Base-by-base conservation (phyloP, 2,797 vertebrate genomes). In the Sebastiscus albofasciatus region DNA sequence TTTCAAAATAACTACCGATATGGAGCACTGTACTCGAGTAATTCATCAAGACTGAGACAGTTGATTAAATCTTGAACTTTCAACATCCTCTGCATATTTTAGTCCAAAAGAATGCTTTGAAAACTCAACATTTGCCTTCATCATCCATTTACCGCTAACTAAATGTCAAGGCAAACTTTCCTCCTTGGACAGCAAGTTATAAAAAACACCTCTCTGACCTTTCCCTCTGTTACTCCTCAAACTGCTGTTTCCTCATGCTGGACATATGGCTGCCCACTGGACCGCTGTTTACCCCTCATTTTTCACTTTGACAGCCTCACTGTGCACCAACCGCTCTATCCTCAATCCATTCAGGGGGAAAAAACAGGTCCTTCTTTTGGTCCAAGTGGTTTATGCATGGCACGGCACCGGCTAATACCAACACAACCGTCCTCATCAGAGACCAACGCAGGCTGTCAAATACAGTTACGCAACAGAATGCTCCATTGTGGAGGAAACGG, bases 301-400 rank as follows among this genome's bases (percentile, higher is more conserved):
- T 93, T 87, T 95, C 94, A 94, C 89, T 88, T 77, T 94, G 95
- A 94, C 94, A 95, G 90, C 82, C 81, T 88, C 86, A 75, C 75
- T 86, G 86, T 80, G 84, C 78, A 76, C 85, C 79, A 83, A 77
- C 87, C 70, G 14, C 75, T 62, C 49, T 42, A 81, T 65, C 74
- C 70, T 65, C 67, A 67, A 33, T 69, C 76, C 42, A 55, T 84
- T 89, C 61, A 67, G 72, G 74, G 65, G 65, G 59, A 16, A 69
- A 71, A 75, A 76, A 71, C 75, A 72, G 65, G 26, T 26, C 14
- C 59, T 46, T 67, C 62, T 42, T 56, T 33, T 80, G 72, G 81
- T 75, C 70, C 77, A 59, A 72, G 65, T 68, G 67, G 72, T 80
- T 86, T 84, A 60, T 87, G 83, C 80, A 49, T 72, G 75, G 83